Base-by-base conservation (phyloP, 1,140 invertebrate genomes). In the Diorhabda sublineata region DNA sequence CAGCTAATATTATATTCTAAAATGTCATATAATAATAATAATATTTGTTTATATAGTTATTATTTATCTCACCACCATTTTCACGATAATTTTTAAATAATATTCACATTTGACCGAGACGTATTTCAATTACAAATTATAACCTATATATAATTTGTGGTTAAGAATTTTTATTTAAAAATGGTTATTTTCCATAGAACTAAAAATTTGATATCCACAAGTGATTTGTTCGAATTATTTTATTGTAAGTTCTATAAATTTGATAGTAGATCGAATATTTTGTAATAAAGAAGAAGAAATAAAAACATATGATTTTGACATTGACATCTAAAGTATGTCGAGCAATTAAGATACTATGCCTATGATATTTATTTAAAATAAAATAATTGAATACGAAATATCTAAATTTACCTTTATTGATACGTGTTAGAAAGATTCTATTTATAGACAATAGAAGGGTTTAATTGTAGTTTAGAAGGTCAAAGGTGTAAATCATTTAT, bases 1-100 rank as follows among this genome's bases (percentile, higher is more conserved):
- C 95, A 65, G 91, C 90, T 67, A 92, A 77, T 68, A 97, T 89
- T 62, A 92, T 80, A 77, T 85, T 87, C 61, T 71, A 84, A 81
- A 72, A 67, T 26, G 26, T 26, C 26, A 26, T 26, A 26, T 26
- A 26, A 26, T 26, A 26, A 26, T 26, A 26, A 7, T 0, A 26
- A 61, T n/a, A 56, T 26, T 26, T 26, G 26, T 26, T 26, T 26
- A 26, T 26, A 26, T 26, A 26, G 26, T 26, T 26, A 26, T 26
- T 26, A 26, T 26, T 26, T 26, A 26, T 26, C 26, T 26, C 26
- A 26, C 26, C 26, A 26, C 26, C 26, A 26, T 26, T 1, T 26
- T 26, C 26, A 26, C 26, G 26, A 26, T 26, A 26, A 26, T 26
- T 26, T 26, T 26, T 26, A 26, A 26, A 26, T 26, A 26, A 26